Base-by-base conservation (phyloP, 2,797 vertebrate species). In the Falco concolor region DNA sequence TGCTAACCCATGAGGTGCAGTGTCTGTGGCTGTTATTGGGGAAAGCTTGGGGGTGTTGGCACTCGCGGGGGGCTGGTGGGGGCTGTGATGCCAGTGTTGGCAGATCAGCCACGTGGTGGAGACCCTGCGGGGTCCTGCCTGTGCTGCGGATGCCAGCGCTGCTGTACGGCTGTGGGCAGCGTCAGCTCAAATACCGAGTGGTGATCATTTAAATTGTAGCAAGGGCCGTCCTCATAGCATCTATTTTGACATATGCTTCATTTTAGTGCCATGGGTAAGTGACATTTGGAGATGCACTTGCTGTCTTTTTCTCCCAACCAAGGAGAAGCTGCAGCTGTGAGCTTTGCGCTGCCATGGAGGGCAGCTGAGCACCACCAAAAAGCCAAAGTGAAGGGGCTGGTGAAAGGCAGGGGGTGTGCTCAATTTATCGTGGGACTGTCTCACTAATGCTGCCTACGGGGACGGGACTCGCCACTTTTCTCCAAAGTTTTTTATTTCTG, bases 371-470 rank as follows among this genome's bases (percentile, higher is more conserved):
- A 45, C 27, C 9, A 3, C 69, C 10, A 64, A 34, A 36, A 36
- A 72, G 53, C 56, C 17, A 3, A 34, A 61, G 53, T 11, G 27
- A 13, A 60, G 36, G 61, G n/a, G 25, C 24, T 25, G 20, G 25
- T 6, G 57, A 14, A 59, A 23, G 49, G 22, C 16, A 5, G 21
- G n/a, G 36, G 50, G 9, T 13, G 1, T 7, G 32, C 44, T 23
- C 19, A 6, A 3, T 19, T 40, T 25, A 8, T 22, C 9, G 34
- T 12, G 25, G 74, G 45, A 40, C 74, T 14, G 40, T 44, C 56
- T 49, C 20, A 3, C 42, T 11, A 17, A 5, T 0, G 8, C 73
- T 69, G 28, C 40, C 50, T 23, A 2, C 4, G 5, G 47, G 13
- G 5, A 18, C 9, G 13, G 25, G 17, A 16, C 63, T 80, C 10